Conservation (phyloP, 2,113 vertebrate genomes). For the Rhea americana region DNA sequence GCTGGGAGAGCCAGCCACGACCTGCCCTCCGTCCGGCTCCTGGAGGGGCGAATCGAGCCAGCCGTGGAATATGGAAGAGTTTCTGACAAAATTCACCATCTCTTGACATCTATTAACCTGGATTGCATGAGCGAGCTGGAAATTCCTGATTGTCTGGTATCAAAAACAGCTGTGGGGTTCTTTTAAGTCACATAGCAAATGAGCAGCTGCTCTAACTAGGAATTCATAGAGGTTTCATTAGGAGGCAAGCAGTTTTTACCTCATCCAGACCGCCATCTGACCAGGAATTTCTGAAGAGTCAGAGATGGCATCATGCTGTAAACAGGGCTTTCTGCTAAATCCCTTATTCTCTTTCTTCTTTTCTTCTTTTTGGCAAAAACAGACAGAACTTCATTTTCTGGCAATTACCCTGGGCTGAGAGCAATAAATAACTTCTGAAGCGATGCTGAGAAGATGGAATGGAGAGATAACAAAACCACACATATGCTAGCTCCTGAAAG, state of each 20-base stretch:
- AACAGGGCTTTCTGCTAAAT: background rate
- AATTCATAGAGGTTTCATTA: fast-evolving
- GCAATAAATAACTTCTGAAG: background rate
- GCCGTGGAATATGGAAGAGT: fast-evolving
- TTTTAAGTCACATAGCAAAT: background rate
- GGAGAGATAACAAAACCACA: background rate
- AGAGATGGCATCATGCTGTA: fast-evolving
- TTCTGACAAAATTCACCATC: fast-evolving
- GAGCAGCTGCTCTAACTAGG: background rate
- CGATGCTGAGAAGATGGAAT: background rate
- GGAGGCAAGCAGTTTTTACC: background rate
- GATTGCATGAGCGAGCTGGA: background rate
- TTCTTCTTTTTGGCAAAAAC: background rate
- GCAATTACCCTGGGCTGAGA: background rate
- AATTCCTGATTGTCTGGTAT: background rate
- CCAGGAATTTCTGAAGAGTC: background rate
- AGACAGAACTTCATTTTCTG: background rate
- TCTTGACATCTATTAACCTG: background rate
- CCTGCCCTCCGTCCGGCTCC: background rate
- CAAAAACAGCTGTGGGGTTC: background rate
- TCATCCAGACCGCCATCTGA: background rate
- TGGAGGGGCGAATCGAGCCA: background rate
- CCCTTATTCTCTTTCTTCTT: background rate
- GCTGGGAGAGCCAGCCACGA: no score
- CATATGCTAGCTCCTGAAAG: background rate